A percentile compares a stretch with the other conserved stretches of the same genome.
These are phyloP conservation scores for Otolemur garnettii DNA, from an alignment of 2,113 vertebrate genomes.

Conservation along the genomic window DNA sequence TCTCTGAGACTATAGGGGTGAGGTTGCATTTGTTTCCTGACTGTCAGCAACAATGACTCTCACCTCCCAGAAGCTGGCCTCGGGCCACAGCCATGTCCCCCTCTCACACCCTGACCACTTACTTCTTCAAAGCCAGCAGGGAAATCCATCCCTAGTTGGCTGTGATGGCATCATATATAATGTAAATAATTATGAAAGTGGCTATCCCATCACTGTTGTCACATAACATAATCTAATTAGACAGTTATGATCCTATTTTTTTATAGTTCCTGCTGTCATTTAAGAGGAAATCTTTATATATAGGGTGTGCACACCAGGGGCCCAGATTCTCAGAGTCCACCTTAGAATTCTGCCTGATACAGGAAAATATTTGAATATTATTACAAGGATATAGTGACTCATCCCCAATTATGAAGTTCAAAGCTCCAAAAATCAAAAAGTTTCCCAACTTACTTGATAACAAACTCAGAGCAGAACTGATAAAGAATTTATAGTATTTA, in stretches of 20 bases:
- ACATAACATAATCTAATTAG: not conserved
- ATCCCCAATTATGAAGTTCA: not conserved
- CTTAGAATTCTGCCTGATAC: not conserved
- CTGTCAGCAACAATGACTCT: accelerated
- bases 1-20: not conserved
- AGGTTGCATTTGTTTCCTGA: not conserved
- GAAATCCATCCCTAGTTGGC: not conserved
- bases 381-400: not conserved
- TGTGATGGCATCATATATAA: not conserved
- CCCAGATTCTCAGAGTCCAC: not conserved
- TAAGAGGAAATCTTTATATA: not conserved
- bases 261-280: not conserved
- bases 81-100: not conserved
- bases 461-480: not conserved
- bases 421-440: not conserved
- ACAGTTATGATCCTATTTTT: not conserved
- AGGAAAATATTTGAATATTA: not conserved
- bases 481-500: not conserved
- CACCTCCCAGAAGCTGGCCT: not conserved
- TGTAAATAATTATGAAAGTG: not conserved
- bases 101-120: not conserved
- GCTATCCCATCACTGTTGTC: not conserved
- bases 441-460: not conserved
- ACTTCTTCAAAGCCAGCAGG: not conserved
- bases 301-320: too few relatives aligned